Conservation (phyloP, 2,113 vertebrate genomes). For the Trichomycterus rosablanca region DNA sequence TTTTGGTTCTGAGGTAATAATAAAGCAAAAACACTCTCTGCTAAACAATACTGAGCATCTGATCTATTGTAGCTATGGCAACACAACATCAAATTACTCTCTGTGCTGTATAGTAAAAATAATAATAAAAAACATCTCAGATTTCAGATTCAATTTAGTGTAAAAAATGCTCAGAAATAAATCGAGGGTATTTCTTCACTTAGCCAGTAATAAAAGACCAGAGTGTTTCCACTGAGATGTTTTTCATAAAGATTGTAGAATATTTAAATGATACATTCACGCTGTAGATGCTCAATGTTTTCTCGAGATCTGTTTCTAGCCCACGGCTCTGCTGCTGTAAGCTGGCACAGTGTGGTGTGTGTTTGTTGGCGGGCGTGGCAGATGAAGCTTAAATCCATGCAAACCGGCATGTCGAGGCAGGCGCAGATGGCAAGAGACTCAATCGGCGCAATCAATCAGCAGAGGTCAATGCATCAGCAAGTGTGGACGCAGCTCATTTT, state of each 20-base stretch:
- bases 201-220: too few species aligned
- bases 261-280: constrained; percentile 10
- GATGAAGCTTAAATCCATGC: constrained; percentile 17
- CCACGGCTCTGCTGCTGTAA: constrained; percentile 11
- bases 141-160: background rate
- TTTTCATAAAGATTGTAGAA: background rate
- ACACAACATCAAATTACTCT: constrained; percentile 5
- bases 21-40: constrained; percentile 16
- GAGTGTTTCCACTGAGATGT: background rate
- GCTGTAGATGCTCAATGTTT: constrained; percentile 12
- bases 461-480: background rate
- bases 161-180: background rate
- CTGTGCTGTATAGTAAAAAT: background rate
- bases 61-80: background rate
- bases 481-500: constrained; percentile 3
- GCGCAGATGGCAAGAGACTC: constrained; percentile 22
- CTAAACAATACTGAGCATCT: background rate
- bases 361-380: constrained; percentile 3
- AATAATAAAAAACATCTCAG: background rate
- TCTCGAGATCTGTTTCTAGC: constrained; percentile 5
- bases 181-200: background rate
- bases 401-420: background rate
- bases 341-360: constrained; percentile 16
- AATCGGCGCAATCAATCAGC: constrained; percentile 2
- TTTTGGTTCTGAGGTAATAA: constrained; percentile 24